Evolutionary conservation across 1,140 invertebrate genomes (phyloP).

Genomic region (Ceratina australensis): DNA sequence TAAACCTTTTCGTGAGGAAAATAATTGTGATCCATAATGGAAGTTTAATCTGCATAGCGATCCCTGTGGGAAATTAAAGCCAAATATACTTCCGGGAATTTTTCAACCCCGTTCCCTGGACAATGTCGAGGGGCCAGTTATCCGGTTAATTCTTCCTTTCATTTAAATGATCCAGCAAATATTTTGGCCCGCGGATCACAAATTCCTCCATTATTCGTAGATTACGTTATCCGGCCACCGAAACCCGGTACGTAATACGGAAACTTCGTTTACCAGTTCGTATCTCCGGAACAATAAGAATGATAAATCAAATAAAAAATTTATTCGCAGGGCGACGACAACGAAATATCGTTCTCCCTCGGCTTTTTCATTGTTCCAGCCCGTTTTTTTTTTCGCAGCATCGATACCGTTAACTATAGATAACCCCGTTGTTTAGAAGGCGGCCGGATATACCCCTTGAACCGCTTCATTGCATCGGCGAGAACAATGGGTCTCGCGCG

Average conservation of each 20-base stretch:
- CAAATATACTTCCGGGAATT: slow-evolving; percentile 3
- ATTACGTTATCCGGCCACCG: background rate
- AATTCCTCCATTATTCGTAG: background rate
- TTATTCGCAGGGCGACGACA: background rate
- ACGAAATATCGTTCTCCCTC: slow-evolving; percentile 35
- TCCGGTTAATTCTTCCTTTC: background rate
- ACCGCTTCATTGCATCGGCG: slow-evolving; percentile 16
- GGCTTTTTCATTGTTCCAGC: slow-evolving; percentile 36
- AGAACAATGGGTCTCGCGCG: slow-evolving; percentile 11
- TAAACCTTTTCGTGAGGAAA: background rate
- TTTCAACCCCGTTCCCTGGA: background rate
- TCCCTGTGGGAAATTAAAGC: background rate
- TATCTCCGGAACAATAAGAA: background rate
- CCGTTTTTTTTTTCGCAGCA: slow-evolving; percentile 2
- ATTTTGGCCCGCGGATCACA: too few relatives aligned
- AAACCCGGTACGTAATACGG: background rate
- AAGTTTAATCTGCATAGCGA: background rate
- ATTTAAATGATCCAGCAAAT: too few relatives aligned
- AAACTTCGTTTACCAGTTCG: background rate
- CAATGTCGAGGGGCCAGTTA: background rate
- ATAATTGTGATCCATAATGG: background rate
- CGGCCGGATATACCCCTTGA: slow-evolving; percentile 35
- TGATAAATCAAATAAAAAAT: slow-evolving; percentile 6
- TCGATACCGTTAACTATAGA: slow-evolving; percentile 41
- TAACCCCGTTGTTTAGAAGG: slow-evolving; percentile 37